Base-by-base conservation (phyloP, 1,140 invertebrate genomes). In the Prorops nasuta region DNA sequence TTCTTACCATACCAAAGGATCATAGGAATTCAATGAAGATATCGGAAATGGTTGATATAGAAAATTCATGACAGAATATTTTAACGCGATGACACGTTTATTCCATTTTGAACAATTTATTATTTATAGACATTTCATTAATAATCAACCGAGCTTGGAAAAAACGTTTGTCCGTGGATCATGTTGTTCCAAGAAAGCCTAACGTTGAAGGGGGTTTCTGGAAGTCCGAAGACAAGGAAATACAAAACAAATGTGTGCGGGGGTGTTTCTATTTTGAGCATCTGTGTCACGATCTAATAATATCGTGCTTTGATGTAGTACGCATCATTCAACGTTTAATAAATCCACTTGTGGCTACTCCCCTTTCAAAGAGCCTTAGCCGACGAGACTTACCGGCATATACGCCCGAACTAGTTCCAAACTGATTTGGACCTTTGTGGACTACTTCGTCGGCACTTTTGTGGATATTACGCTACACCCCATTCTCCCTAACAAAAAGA, bases 271-370 rank as follows among this genome's bases (percentile, higher is more conserved):
- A 67, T 66, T 62, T 49, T 22, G 61, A 46, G 28, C 38, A 24
- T 34, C 47, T 38, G 42, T 66, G 54, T 60, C 60, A 55, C 58
- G 43, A 57, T 51, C 64, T 73, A 72, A 73, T 72, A 72, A 73
- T 72, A 72, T 44, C 38, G 24, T 28, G 44, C 69, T 73, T 73
- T 73, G 68, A 72, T 68, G 59, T 67, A 54, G 37, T 43, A 37
- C 46, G 48, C 52, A 51, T 61, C 64, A 53, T 71, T 67, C 67
- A 65, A 46, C 64, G 49, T 65, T 69, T 62, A 59, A 69, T 66
- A 64, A 67, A 65, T 67, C 51, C 65, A 50, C 58, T 35, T 55
- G 43, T 47, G n/a, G 39, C 52, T 24, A 36, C 48, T 69, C 55
- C 35, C 22, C 49, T 64, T 65, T 69, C 65, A 69, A 71, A 66